Conservation (phyloP, 2,113 vertebrate genomes). For the Eptesicus fuscus region DNA sequence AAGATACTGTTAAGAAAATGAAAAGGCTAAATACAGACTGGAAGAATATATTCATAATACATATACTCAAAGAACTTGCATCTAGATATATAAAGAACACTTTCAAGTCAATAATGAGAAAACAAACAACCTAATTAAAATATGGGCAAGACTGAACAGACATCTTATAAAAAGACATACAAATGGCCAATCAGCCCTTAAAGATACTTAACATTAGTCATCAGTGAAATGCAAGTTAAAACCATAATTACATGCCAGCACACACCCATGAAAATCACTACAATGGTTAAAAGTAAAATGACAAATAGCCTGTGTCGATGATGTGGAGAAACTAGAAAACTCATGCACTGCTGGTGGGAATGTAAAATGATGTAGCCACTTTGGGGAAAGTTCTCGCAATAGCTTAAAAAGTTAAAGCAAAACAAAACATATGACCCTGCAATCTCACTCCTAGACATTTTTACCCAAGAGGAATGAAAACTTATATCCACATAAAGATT, state of each 20-base stretch:
- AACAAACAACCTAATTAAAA: neutral
- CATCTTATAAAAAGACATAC: neutral
- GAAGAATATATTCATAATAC: neutral
- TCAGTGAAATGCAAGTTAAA: neutral
- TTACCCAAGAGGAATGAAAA: conserved; percentile 9
- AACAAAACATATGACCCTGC: neutral
- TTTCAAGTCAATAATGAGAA: neutral
- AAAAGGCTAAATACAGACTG: conserved; percentile 6
- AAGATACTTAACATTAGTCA: neutral
- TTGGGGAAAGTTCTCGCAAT: neutral
- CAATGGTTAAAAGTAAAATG: neutral
- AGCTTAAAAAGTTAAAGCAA: conserved; percentile 1
- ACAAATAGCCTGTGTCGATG: neutral
- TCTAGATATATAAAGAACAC: neutral
- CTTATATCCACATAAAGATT: neutral
- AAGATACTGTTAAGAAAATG: neutral
- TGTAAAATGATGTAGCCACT: neutral
- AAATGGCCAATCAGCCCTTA: neutral
- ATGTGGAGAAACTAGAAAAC: neutral
- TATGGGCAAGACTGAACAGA: neutral
- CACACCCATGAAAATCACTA: neutral
- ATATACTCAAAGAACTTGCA: neutral
- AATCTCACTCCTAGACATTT: neutral
- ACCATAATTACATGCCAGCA: neutral
- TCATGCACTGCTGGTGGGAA: neutral